Percentiles rank a stretch among this genome's conserved stretches.
Conservation (phyloP, 1,140 invertebrate genomes). For the Myzus persicae region DNA sequence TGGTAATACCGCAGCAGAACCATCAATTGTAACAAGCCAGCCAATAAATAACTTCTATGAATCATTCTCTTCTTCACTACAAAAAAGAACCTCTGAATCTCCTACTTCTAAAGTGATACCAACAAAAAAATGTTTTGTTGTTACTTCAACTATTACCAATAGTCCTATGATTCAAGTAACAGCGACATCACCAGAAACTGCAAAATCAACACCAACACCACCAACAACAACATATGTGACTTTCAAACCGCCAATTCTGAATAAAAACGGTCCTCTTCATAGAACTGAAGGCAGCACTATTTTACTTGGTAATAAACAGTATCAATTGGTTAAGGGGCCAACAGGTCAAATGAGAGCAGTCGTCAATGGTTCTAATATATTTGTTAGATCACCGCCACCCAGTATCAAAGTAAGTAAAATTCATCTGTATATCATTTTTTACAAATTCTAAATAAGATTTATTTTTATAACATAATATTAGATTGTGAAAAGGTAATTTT, state of each 20-base stretch:
- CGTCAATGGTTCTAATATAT: not conserved
- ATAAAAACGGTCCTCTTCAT: not conserved
- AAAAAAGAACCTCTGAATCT: not conserved
- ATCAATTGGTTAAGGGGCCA: not conserved
- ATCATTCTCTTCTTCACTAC: conserved; percentile 1
- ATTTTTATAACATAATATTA: not conserved
- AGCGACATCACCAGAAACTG: not conserved
- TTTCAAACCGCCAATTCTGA: not conserved
- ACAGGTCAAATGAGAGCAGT: not conserved
- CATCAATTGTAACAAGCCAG: not conserved
- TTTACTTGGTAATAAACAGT: conserved; percentile 23
- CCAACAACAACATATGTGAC: not conserved
- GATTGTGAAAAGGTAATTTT: not conserved
- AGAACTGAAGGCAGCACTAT: not conserved
- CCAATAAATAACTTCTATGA: conserved; percentile 5
- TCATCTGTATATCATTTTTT: not conserved
- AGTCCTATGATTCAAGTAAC: not conserved
- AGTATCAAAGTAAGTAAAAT: not conserved
- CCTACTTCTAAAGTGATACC: not conserved
- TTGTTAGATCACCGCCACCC: not conserved
- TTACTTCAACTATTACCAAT: not conserved
- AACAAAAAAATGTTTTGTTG: not conserved
- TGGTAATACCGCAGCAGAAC: not conserved
- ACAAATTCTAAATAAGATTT: not conserved
- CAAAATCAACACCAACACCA: not conserved